Base-by-base conservation (phyloP, 2,797 vertebrate species). In the Streptopelia turtur region DNA sequence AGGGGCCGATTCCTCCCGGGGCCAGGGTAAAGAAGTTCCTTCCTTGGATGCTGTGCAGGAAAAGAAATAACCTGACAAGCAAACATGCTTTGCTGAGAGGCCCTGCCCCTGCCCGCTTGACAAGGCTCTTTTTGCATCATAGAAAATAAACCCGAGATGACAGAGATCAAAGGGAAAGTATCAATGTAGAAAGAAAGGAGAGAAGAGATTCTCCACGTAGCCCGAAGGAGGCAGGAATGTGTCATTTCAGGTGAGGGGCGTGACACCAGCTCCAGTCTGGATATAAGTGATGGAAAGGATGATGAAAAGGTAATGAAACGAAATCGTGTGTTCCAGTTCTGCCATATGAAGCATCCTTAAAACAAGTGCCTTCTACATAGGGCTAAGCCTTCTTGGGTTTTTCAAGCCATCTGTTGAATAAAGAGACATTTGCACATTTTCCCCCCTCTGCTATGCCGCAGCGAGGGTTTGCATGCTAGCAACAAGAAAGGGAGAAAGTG, bases 401-500 rank as follows among this genome's bases (percentile, higher is more conserved):
- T 79, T 60, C 66, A 88, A 75, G 31, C 69, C 65, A 63, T 82
- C 89, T 94, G 59, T 66, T 81, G 91, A 94, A 79, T 72, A 37
- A 63, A 61, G 82, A 69, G 43, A 16, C 33, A n/a, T 87, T 59
- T 83, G 82, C 17, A 16, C 60, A 31, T 94, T 91, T 69, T 3
- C 10, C 9, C 33, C 37, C 27, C 53, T 49, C 43, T 57, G 21
- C 70, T 78, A 52, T 5, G 39, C 55, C 64, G 69, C 82, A 61
- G 27, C 0, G 5, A 41, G 49, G 30, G 57, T 75, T 70, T 39
- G 53, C 82, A 70, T 25, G 57, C 14, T n/a, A 80, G 71, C 45
- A 71, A 61, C 41, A 59, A 60, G 83, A 60, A 68, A 76, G 21
- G 52, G 63, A 87, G 66, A 13, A 55, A 84, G 66, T 1, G 1